Evolutionary conservation across 2,888 invertebrate genomes (phyloP).

Genomic region (Noctua janthe): DNA sequence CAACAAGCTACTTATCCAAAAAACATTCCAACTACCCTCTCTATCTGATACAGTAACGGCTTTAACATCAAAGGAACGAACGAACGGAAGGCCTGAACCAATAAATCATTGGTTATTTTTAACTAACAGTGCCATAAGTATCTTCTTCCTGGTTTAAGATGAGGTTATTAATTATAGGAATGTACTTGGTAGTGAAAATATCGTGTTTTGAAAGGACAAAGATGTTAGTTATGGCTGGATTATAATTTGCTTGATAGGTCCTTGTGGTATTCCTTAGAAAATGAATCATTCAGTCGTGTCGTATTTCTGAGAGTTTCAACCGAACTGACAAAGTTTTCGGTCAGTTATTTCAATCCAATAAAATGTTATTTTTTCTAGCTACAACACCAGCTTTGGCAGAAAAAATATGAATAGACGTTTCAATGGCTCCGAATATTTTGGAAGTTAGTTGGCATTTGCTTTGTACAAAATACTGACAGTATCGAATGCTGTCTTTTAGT

Average conservation of each 20-base stretch:
- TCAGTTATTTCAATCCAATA: background rate
- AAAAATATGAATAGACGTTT: background rate
- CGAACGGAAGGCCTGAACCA: constrained; percentile 67
- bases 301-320: background rate
- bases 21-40: constrained; percentile 21
- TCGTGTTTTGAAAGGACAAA: constrained; percentile 2
- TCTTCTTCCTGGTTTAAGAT: constrained; percentile 62
- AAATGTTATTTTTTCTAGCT: background rate
- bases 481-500: background rate
- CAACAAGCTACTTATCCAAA: constrained; percentile 14
- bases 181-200: constrained; percentile 28
- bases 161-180: constrained; percentile 58
- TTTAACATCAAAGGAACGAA: constrained; percentile 64
- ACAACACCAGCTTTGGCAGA: background rate
- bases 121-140: constrained; percentile 66
- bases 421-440: background rate
- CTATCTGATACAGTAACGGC: constrained; percentile 35
- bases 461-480: too few species aligned
- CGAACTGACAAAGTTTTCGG: background rate
- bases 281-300: background rate
- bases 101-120: constrained; percentile 69
- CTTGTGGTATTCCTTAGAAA: background rate
- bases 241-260: background rate
- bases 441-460: background rate
- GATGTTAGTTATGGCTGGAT: background rate